Conservation (phyloP, 2,888 invertebrate genomes). For the Amaurobius ferox region DNA sequence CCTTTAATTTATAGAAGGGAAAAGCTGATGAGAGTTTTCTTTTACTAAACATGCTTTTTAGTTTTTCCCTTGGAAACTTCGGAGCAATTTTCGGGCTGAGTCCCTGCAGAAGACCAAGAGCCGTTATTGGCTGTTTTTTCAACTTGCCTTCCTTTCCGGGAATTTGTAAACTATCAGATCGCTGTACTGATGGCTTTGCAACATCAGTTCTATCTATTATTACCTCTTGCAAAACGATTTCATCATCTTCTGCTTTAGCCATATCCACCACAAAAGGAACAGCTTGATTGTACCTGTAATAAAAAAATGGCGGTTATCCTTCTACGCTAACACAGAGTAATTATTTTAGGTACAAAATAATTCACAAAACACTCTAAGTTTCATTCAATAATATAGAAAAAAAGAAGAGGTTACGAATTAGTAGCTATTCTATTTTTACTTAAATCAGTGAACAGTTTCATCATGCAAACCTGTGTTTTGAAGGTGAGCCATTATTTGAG, state of each 20-base stretch:
- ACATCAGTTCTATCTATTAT: constrained; percentile 31
- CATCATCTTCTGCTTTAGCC: constrained; percentile 67
- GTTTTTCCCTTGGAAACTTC: constrained; percentile 63
- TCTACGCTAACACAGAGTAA: no score
- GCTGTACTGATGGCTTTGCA: background rate
- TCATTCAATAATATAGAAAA: no score
- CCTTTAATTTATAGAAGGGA: constrained; percentile 56
- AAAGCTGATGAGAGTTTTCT: constrained; percentile 41
- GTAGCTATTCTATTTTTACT: no score
- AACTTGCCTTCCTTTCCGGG: constrained; percentile 14
- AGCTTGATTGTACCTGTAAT: constrained; percentile 29
- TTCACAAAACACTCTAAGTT: no score
- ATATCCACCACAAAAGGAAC: constrained; percentile 51
- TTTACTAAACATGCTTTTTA: constrained; percentile 68
- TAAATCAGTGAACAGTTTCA: no score
- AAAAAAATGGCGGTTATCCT: constrained; percentile 11
- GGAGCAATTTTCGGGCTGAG: constrained; percentile 66
- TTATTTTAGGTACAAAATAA: no score
- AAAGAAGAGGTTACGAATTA: no score
- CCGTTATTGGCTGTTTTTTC: background rate
- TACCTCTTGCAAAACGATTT: constrained; percentile 69
- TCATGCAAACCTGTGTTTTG: no score
- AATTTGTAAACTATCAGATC: constrained; percentile 60
- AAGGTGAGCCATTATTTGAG: no score
- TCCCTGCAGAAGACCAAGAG: background rate